Percentiles rank a stretch among this genome's conserved stretches.
These are phyloP conservation scores for Hirundo rustica DNA, from an alignment of 2,797 vertebrate genomes.

Conservation along the genomic window DNA sequence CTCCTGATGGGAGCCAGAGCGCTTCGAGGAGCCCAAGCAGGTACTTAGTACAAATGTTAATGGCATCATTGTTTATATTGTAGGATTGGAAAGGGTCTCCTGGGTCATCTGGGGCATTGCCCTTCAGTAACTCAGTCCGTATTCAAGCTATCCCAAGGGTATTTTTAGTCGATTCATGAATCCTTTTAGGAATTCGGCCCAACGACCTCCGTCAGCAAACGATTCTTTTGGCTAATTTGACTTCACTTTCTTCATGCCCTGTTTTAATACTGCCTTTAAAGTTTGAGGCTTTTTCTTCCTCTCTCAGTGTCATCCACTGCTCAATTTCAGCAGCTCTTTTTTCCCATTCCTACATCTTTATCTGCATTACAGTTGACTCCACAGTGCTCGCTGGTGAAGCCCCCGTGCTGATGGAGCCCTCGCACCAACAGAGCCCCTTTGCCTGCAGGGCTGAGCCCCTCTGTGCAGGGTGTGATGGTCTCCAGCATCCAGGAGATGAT, in stretches of 20 bases:
- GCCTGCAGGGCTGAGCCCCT: neutral
- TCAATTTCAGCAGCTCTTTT: neutral
- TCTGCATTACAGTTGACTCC: neutral
- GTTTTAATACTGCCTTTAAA: constrained; percentile 47
- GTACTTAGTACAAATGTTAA: constrained; percentile 63
- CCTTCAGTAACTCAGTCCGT: constrained; percentile 63
- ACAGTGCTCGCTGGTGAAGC: fast-evolving
- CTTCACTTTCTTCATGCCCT: constrained; percentile 4
- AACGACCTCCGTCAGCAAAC: constrained; percentile 26
- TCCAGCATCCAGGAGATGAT: neutral
- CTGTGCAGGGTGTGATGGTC: neutral
- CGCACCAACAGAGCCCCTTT: fast-evolving
- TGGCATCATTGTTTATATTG: constrained; percentile 64
- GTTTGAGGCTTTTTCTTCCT: constrained; percentile 34
- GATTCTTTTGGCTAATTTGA: constrained; percentile 63
- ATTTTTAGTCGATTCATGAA: constrained; percentile 61
- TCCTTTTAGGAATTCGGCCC: constrained; percentile 60
- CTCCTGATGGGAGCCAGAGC: neutral
- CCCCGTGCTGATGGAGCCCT: neutral
- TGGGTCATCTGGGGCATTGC: constrained; percentile 65
- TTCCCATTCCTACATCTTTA: neutral
- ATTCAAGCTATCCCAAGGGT: constrained; percentile 58
- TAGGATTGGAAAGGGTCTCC: constrained; percentile 62
- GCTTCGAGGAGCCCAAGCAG: neutral
- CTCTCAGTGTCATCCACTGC: neutral